Evolutionary conservation across 2,888 invertebrate genomes (phyloP).

Genomic region (Troilus luridus): DNA sequence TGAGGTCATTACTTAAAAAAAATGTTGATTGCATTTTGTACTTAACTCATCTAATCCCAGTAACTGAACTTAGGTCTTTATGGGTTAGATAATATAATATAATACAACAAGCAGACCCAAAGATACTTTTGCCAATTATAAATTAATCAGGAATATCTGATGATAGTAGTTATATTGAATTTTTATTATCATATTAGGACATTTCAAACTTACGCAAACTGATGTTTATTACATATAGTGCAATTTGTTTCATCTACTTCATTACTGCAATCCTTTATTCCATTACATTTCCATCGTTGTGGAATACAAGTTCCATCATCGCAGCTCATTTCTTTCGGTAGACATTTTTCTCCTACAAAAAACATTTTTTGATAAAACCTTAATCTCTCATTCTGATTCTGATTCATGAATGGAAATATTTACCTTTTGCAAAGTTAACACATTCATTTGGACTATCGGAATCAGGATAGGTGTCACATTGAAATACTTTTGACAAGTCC

Average conservation of each 20-base stretch:
- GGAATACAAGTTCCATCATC: conserved; percentile 76
- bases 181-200: background rate
- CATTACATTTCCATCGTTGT: conserved; percentile 74
- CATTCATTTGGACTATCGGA: conserved; percentile 72
- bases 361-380: background rate
- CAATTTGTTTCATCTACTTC: conserved; percentile 72
- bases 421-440: conserved; percentile 71
- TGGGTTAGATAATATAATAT: too few species aligned
- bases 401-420: background rate
- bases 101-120: background rate
- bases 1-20: too few species aligned
- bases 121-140: background rate
- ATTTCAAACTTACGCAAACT: conserved; percentile 68
- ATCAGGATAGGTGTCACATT: conserved; percentile 76
- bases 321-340: conserved; percentile 74
- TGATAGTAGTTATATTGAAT: background rate
- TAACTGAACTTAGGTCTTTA: background rate
- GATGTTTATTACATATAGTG: conserved; percentile 70
- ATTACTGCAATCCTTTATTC: conserved; percentile 70
- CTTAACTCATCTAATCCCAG: background rate
- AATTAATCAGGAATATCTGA: background rate
- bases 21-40: background rate
- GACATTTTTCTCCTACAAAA: conserved; percentile 70
- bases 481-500: conserved; percentile 73
- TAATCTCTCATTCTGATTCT: background rate